These are phyloP conservation scores for Drosophila neotestacea DNA, from an alignment of 2,888 invertebrate species.

Conservation along the genomic window DNA sequence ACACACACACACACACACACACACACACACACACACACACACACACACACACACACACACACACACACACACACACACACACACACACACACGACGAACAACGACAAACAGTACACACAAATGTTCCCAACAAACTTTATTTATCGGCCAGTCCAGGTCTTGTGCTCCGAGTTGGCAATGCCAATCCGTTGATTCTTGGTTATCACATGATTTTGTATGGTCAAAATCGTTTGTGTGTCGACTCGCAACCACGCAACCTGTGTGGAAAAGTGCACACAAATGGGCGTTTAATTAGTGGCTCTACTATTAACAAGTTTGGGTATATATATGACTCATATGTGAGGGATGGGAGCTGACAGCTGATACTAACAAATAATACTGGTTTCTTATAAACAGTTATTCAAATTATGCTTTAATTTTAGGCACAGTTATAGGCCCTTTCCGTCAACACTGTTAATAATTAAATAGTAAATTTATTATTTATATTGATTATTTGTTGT, in stretches of 20 bases:
- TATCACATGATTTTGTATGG: slow-evolving; percentile 95
- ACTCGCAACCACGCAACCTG: slow-evolving; percentile 85
- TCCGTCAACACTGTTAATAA: neutral
- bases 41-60: no score
- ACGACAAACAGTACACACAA: no score
- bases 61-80: no score
- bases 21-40: no score
- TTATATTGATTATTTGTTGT: neutral
- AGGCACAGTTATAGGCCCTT: neutral
- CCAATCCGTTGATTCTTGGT: slow-evolving; percentile 95
- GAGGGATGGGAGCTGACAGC: slow-evolving; percentile 9
- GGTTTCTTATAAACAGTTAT: neutral
- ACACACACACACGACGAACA: no score
- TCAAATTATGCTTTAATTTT: neutral
- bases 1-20: no score
- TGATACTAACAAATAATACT: neutral
- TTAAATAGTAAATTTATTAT: neutral
- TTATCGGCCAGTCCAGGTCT: slow-evolving; percentile 95
- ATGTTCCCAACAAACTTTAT: no score
- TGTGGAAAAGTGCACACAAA: slow-evolving; percentile 29
- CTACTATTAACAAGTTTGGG: neutral
- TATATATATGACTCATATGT: neutral
- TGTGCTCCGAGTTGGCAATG: slow-evolving; percentile 91
- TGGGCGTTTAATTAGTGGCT: slow-evolving; percentile 21
- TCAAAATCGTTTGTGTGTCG: slow-evolving; percentile 95